Conservation (phyloP, 2,888 invertebrate genomes). For the Tenthredo amoena region DNA sequence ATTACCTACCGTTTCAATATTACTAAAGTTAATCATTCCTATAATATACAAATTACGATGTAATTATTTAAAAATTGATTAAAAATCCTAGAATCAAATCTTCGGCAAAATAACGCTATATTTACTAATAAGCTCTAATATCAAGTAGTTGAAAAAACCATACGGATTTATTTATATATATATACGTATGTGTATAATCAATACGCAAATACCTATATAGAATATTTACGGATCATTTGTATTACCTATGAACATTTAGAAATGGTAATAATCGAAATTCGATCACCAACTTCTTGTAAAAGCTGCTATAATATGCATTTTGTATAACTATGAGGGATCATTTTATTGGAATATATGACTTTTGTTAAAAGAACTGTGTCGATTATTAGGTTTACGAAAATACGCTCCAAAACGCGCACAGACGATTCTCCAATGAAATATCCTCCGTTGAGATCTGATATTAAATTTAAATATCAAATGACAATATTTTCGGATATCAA, state of each 20-base stretch:
- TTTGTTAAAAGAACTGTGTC: neutral
- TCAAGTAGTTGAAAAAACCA: neutral
- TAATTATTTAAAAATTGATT: constrained; percentile 27
- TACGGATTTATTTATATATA: neutral
- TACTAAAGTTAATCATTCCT: neutral
- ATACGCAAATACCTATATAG: neutral
- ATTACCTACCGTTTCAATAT: constrained; percentile 1
- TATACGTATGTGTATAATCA: neutral
- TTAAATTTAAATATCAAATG: neutral
- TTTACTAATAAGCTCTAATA: constrained; percentile 38
- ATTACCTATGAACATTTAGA: neutral
- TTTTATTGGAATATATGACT: neutral
- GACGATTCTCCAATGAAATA: neutral
- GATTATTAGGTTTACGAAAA: neutral
- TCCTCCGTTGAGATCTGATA: constrained; percentile 6
- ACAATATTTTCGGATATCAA: constrained; percentile 22
- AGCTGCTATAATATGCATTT: neutral
- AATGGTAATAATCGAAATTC: neutral
- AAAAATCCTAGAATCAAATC: constrained; percentile 12
- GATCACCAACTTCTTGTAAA: constrained; percentile 13
- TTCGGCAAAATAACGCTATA: constrained; percentile 16
- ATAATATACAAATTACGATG: neutral
- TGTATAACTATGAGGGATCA: neutral
- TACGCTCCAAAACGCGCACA: neutral
- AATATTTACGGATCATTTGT: constrained; percentile 16